Conservation (phyloP, 1,140 invertebrate species). For the Nylanderia fulva region DNA sequence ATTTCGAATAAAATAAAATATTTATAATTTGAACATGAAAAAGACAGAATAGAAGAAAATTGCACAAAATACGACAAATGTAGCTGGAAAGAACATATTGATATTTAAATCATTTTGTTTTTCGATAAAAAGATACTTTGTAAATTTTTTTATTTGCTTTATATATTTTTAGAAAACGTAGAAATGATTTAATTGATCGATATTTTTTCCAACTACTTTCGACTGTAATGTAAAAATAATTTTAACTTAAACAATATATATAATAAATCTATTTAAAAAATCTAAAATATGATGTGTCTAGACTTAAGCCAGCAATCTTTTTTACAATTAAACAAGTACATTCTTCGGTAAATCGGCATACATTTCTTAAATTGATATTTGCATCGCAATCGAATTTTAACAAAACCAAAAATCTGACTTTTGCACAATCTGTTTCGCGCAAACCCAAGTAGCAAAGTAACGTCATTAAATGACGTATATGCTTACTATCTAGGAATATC, state of each 20-base stretch:
- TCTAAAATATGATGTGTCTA: too few relatives aligned
- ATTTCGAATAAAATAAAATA: background rate
- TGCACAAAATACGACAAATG: background rate
- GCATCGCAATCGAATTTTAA: background rate
- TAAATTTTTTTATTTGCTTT: background rate
- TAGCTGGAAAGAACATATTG: background rate
- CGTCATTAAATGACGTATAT: too few relatives aligned
- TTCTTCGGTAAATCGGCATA: background rate
- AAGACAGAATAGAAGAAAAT: background rate
- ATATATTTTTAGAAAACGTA: background rate
- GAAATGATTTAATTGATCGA: background rate
- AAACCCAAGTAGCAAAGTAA: too few relatives aligned
- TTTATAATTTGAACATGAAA: background rate
- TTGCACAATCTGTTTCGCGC: background rate
- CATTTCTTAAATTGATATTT: slow-evolving; percentile 7
- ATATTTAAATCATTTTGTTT: background rate
- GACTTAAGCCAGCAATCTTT: background rate
- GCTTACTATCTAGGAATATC: too few relatives aligned
- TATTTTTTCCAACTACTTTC: background rate
- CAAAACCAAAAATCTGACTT: background rate
- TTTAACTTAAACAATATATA: background rate
- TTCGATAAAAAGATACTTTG: slow-evolving; percentile 4
- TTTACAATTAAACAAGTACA: background rate
- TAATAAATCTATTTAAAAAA: slow-evolving; percentile 1
- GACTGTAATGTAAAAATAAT: slow-evolving; percentile 25